Base-by-base conservation (phyloP, 2,888 invertebrate species). In the Plagodis dolabraria region DNA sequence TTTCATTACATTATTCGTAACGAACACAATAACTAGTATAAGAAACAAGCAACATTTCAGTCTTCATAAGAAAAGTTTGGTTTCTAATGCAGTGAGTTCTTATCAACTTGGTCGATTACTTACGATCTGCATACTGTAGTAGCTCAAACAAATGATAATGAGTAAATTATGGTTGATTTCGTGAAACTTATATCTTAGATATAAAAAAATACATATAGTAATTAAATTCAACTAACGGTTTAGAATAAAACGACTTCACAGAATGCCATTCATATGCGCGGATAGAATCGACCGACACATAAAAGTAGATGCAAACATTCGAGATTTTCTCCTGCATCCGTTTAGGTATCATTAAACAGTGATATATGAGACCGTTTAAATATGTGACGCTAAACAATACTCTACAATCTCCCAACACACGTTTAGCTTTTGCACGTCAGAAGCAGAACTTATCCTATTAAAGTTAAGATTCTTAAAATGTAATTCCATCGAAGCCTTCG, bases 301-400 rank as follows among this genome's bases (percentile, higher is more conserved):
- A 42, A n/a, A 42, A 42, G n/a, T 10, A 11, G 71, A 36, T 10
- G 11, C 40, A 12, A 47, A 73, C 72, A 76, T 76, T 76, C 63
- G 69, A 65, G 75, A 76, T 81, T 87, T 85, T 86, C 86, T 83
- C 82, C 70, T 63, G 55, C 76, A 81, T 85, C 80, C 79, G 80
- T 71, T 64, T 52, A 12, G 1, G 36, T 44, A 47, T 52, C 64
- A 56, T 51, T 65, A 69, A 63, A 65, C 68, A 71, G 68, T 70
- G 66, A 60, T 46, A 43, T 53, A 38, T 43, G 38, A 45, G 12
- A 33, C 8, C 0, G 12, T 33, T 46, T 38, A 43, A 46, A 9
- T 50, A 43, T 43, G 35, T 57, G 33, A 44, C 10, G 40, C 49
- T 42, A 46, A 50, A 42, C 45, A 40, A 52, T 22, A 42, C 22